Evolutionary conservation across 2,797 vertebrate genomes (phyloP), one percentile per base, ranked within the genome.

Genomic region (Scleropages formosus): DNA sequence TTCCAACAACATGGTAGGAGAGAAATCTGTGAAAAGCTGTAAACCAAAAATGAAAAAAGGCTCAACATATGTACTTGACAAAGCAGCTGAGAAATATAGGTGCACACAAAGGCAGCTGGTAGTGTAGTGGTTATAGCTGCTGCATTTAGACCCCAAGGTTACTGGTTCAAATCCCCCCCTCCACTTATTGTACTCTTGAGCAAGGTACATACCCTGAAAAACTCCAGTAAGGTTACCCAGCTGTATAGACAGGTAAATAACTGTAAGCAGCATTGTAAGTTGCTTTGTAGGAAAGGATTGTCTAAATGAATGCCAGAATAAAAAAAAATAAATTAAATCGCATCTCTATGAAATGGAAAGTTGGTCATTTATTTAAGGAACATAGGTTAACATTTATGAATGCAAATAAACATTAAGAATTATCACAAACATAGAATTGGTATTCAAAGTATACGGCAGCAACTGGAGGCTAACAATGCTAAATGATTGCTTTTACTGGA

Each of bases 361-460:
- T 77, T 18, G 73, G 81, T 82, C 75, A 75, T 85, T 85, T 84
- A 84, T 85, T 85, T 67, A 78, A 82, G 77, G 78, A 72, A 62
- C 80, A 80, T 51, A 73, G 73, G 75, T 85, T 84, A 82, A 84
- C 77, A 80, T 81, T 70, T 77, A 75, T 79, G 66, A 83, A 79
- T 73, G 53, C 73, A 83, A 77, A 80, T 74, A 78, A 79, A 78
- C 74, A 78, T 44, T 75, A 70, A 53, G 15, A 56, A 70, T 51
- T 24, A 68, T 22, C 53, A 70, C 68, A 70, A 70, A 75, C 15
- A 53, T 75, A 56, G 49, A 39, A 75, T 64, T 66, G 27, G 73
- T 75, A 75, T 68, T 75, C 51, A 75, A 59, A 67, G 59, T 16
- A 53, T 46, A 18, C 24, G 1, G 31, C 53, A 68, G 53, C 31